Evolutionary conservation across 2,888 invertebrate species (phyloP).

Genomic region (Clunio marinus): DNA sequence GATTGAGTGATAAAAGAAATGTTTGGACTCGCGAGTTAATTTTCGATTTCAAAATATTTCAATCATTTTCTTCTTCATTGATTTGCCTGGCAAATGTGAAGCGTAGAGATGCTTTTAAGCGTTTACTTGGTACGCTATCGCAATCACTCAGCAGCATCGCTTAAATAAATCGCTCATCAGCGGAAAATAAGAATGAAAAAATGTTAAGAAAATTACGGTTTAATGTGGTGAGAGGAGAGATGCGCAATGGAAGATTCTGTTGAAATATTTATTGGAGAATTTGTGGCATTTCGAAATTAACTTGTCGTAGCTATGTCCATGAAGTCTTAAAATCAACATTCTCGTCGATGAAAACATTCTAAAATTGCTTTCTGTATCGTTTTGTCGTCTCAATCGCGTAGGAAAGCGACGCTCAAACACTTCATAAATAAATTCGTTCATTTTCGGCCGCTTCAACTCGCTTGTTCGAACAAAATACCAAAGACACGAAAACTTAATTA

Average conservation of each 20-base stretch:
- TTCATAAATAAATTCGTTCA: slow-evolving; percentile 24
- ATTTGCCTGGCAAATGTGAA: too few relatives aligned
- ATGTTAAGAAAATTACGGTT: slow-evolving; percentile 12
- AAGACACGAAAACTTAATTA: slow-evolving; percentile 32
- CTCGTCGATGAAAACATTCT: background rate
- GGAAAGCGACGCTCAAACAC: slow-evolving; percentile 23
- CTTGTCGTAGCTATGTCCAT: slow-evolving; percentile 15
- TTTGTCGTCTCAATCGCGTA: background rate
- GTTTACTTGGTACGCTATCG: too few relatives aligned
- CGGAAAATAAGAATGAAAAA: background rate
- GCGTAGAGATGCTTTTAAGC: too few relatives aligned
- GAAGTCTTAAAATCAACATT: background rate
- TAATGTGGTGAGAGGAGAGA: background rate
- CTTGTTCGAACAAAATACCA: too few relatives aligned
- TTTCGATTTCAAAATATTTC: slow-evolving; percentile 34
- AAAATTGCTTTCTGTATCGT: slow-evolving; percentile 9
- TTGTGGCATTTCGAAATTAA: slow-evolving; percentile 37
- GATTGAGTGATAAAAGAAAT: slow-evolving; percentile 35
- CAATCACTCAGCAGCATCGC: background rate
- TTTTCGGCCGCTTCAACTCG: background rate
- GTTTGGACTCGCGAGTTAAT: slow-evolving; percentile 30
- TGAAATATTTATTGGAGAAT: slow-evolving; percentile 34
- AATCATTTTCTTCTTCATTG: slow-evolving; percentile 24
- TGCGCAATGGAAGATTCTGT: background rate
- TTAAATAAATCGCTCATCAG: slow-evolving; percentile 26